Evolutionary conservation across 37 sponge, comb jelly and placozoan species (phyloP), one percentile per base, ranked within the genome.

Genomic region (Beroe forskalii): DNA sequence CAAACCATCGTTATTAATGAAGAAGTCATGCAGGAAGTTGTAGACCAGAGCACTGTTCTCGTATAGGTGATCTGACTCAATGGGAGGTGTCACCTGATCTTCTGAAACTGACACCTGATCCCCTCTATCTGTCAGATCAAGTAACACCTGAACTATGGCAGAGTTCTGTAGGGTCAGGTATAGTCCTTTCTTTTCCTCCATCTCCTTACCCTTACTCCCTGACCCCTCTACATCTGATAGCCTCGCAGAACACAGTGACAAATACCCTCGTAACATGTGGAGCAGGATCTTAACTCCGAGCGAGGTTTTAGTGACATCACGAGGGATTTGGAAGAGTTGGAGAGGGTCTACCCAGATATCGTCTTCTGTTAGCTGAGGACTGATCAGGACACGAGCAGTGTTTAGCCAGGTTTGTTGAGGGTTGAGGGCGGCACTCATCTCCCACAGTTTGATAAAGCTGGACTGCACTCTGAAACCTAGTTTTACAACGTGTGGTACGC

Each of bases 401-500:
- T 80, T 41, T 23, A 80, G 17, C 86, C 86, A 80, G n/a, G 86
- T 80, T 80, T 80, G 86, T 80, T 80, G 86, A 27, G 86, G 86
- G 27, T 80, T 80, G 30, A 80, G 86, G 17, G 86, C 86, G 1
- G 86, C 86, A 42, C 86, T 44, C 55, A 23, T 80, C 27, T 80
- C 86, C 86, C 86, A 80, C 55, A 80, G 55, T 1, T 38, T 20
- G 31, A 41, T 27, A 38, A 80, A 80, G 14, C 86, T 44, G 1
- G 48, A 22, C 86, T 80, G 86, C 14, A 80, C 44, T 44, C 86
- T 41, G 48, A 44, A 44, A 24, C 86, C 86, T n/a, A 23, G 55
- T 25, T 44, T 80, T 14, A 80, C 86, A 20, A 80, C 86, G 27
- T 80, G 86, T 1, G 86, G 86, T 6, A 80, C 86, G 42, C 86